Conservation (phyloP, 1,140 invertebrate genomes). For the Ips nitidus region DNA sequence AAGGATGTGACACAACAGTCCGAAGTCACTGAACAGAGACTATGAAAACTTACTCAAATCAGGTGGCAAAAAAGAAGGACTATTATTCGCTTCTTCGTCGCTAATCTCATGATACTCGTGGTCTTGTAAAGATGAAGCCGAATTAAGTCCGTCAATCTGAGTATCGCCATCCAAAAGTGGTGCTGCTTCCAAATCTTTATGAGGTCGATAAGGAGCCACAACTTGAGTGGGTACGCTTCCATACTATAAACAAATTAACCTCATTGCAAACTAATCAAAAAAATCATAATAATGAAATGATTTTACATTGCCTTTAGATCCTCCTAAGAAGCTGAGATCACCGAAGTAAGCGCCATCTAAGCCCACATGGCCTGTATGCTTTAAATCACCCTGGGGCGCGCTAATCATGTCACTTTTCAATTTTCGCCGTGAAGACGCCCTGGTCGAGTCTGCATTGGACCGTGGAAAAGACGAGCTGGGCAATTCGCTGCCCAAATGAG, state of each 20-base stretch:
- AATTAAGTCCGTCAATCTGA: slow-evolving; percentile 31
- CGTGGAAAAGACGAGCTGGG: slow-evolving; percentile 58
- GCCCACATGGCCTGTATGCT: slow-evolving; percentile 95
- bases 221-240: slow-evolving; percentile 80
- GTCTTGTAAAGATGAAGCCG: slow-evolving; percentile 52
- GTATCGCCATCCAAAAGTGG: slow-evolving; percentile 54
- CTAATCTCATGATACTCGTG: slow-evolving; percentile 93
- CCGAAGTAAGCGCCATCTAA: slow-evolving; percentile 96
- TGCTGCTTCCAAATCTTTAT: slow-evolving; percentile 70
- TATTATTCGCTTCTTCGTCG: slow-evolving; percentile 65
- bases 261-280: slow-evolving; percentile 6
- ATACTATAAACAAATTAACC: slow-evolving; percentile 57
- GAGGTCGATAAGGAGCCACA: slow-evolving; percentile 84
- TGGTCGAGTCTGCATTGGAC: slow-evolving; percentile 53
- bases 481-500: slow-evolving; percentile 81
- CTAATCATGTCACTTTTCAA: slow-evolving; percentile 94
- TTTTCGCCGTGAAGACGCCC: slow-evolving; percentile 66
- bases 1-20: too few relatives aligned
- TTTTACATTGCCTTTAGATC: slow-evolving; percentile 61
- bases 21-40: too few relatives aligned
- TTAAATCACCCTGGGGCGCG: slow-evolving; percentile 92
- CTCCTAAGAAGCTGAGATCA: slow-evolving; percentile 83
- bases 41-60: slow-evolving; percentile 66
- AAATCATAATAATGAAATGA: slow-evolving; percentile 3
- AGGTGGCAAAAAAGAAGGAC: slow-evolving; percentile 57